Evolutionary conservation across 2,113 vertebrate genomes (phyloP).

Genomic region (Pipa parva): DNA sequence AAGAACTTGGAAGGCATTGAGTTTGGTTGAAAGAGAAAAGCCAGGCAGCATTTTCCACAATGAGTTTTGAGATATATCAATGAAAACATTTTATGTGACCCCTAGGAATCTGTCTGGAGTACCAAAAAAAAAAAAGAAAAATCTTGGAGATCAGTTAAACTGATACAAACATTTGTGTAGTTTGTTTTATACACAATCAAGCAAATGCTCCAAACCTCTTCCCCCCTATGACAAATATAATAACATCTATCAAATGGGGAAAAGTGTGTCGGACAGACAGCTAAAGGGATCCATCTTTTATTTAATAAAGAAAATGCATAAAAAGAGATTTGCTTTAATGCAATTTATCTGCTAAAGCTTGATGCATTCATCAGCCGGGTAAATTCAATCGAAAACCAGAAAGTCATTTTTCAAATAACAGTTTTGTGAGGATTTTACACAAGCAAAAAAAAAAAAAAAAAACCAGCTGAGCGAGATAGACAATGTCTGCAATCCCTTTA

Average conservation of each 20-base stretch:
- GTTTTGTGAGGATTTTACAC: no score
- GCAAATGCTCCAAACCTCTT: background rate
- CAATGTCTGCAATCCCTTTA: no score
- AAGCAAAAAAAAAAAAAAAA: no score
- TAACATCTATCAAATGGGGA: background rate
- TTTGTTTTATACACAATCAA: slow-evolving; percentile 3
- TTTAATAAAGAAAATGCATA: slow-evolving; percentile 79
- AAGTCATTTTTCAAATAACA: no score
- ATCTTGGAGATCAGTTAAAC: slow-evolving; percentile 46
- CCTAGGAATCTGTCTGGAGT: slow-evolving; percentile 14
- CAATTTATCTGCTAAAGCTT: no score
- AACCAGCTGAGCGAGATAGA: no score
- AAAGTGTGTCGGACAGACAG: slow-evolving; percentile 51
- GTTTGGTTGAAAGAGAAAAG: slow-evolving; percentile 56
- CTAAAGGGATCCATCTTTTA: slow-evolving; percentile 44
- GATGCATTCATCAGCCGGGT: no score
- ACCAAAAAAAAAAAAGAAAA: slow-evolving; percentile 20
- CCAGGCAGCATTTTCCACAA: slow-evolving; percentile 50
- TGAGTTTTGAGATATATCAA: slow-evolving; percentile 57
- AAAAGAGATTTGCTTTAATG: no score
- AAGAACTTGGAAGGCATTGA: slow-evolving; percentile 62
- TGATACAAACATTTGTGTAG: slow-evolving; percentile 19
- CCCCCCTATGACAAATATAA: background rate
- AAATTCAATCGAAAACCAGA: no score
- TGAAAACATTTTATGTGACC: slow-evolving; percentile 43